Evolutionary conservation across 2,797 vertebrate genomes (phyloP).

Genomic region (Hozukius guyotensis): DNA sequence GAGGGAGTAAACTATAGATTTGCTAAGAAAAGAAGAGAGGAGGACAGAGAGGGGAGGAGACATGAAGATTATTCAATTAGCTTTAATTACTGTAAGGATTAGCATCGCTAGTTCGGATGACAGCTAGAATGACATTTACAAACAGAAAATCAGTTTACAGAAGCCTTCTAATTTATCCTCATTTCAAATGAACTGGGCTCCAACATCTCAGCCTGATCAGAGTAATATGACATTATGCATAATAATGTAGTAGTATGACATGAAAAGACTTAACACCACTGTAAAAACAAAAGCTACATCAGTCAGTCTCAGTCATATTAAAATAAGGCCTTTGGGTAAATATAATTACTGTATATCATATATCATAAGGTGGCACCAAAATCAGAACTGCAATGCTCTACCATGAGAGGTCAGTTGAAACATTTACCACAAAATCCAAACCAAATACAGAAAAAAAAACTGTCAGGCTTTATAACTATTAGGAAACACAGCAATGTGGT

Average conservation of each 20-base stretch:
- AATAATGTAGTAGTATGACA: background rate
- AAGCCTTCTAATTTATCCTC: background rate
- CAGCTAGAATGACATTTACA: slow-evolving; percentile 4
- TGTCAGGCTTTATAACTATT: no score
- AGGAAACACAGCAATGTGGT: no score
- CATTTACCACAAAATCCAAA: no score
- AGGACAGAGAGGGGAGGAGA: background rate
- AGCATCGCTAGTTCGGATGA: background rate
- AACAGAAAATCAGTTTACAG: background rate
- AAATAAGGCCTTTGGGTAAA: background rate
- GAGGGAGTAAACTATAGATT: slow-evolving; percentile 27
- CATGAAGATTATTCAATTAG: slow-evolving; percentile 13
- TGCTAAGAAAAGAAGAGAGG: background rate
- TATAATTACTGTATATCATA: no score
- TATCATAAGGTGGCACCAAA: no score
- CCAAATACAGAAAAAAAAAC: no score
- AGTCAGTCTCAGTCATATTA: background rate
- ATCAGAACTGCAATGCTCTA: no score
- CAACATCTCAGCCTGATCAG: background rate
- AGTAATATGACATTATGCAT: background rate
- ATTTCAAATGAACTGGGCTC: background rate
- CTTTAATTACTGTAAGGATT: slow-evolving; percentile 18
- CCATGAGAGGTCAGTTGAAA: no score
- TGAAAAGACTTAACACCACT: background rate
- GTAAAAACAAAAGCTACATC: background rate